Base-by-base conservation (phyloP, 2,113 vertebrate genomes). In the Toxostoma redivivum region DNA sequence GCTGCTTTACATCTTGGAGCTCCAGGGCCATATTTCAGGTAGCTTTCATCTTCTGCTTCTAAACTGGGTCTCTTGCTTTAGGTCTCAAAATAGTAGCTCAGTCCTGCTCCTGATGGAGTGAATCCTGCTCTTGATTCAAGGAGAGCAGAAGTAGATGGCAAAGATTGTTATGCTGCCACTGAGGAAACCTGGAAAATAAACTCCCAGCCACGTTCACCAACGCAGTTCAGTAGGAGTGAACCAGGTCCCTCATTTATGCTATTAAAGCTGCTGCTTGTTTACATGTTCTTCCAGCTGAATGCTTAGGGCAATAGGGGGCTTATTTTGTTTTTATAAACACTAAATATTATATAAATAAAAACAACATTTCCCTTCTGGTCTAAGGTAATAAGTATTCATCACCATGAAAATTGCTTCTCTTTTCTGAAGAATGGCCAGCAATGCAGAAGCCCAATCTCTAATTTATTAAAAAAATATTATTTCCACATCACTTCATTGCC, bases 381-480 rank as follows among this genome's bases (percentile, higher is more conserved):
- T 60, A 37, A 82, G 40, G 76, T 35, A 92, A 62, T 71, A 77
- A 94, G 67, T 38, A 92, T 88, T 83, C 88, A 88, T 67, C 81
- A 89, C 44, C 58, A 65, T 17, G 61, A 89, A 93, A 86, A 94
- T 21, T 56, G 35, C 47, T 84, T 73, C 77, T 81, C 42, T 76
- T 58, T 92, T 82, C 67, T 91, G 88, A 83, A 93, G 86, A 86
- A 80, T 62, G 67, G 62, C 44, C 86, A 91, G 87, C 88, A 88
- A 79, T 8, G 50, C 24, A 2, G 71, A 92, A 82, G 11, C 50
- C 54, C 67, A n/a, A 62, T 42, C 50, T 88, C 62, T 58, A 50
- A 83, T 82, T 76, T 88, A 88, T 90, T 84, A 81, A 73, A 88
- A 83, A 90, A 70, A 50, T 50, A 90, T 83, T 83, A 90, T 78